phyloP scores from a whole-genome alignment of 1,140 invertebrate genomes.

The Panagrolaimus sp. region DNA sequence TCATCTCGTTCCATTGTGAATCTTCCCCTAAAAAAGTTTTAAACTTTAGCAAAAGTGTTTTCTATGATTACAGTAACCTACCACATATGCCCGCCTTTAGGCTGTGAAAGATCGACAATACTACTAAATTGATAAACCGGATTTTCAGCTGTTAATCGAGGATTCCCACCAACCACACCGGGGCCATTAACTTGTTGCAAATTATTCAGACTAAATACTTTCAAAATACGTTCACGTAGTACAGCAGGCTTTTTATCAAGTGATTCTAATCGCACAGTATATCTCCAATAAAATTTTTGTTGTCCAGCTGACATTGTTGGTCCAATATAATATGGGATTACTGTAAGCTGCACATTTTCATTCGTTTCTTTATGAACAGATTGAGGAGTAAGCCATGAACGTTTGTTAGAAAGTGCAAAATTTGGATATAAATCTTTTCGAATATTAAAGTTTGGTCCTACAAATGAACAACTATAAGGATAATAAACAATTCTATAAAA shows the following conservation, averaged over 20 bases:
- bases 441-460: conserved; percentile 16
- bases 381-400: conserved; percentile 39
- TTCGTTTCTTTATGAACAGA: conserved; percentile 33
- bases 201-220: conserved; percentile 44
- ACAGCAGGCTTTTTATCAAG: conserved; percentile 25
- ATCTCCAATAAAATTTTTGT: conserved; percentile 39
- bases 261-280: conserved; percentile 41
- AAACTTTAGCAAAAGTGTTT: not conserved
- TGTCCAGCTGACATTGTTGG: conserved; percentile 31
- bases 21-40: conserved; percentile 25
- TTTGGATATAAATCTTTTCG: conserved; percentile 24
- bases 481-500: not conserved
- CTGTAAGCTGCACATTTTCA: conserved; percentile 35
- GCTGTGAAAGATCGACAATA: conserved; percentile 36
- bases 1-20: conserved; percentile 45
- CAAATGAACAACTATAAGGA: not conserved
- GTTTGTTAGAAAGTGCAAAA: conserved; percentile 21
- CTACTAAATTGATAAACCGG: conserved; percentile 42
- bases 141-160: conserved; percentile 26
- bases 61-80: conserved; percentile 13
- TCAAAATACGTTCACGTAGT: conserved; percentile 34
- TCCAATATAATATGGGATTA: conserved; percentile 45
- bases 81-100: conserved; percentile 48
- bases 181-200: conserved; percentile 37
- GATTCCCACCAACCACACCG: conserved; percentile 31